Evolutionary conservation across 2,113 vertebrate species (phyloP).

Genomic region (Lamprologus tigripictilis): DNA sequence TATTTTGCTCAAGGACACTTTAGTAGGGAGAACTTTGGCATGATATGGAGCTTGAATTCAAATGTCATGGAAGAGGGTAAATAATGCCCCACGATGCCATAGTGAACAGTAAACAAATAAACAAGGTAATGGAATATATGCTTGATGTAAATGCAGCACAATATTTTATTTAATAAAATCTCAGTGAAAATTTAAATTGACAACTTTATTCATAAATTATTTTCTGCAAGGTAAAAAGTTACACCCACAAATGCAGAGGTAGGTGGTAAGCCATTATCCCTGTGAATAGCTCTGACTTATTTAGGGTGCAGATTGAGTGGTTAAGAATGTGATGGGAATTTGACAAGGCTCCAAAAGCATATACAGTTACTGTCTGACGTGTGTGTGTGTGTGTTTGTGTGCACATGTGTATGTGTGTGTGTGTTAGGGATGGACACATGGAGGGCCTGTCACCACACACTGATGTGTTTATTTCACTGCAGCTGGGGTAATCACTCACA

Average conservation of each 20-base stretch:
- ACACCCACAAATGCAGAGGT: background rate
- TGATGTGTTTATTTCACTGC: constrained; percentile 67
- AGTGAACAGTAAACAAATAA: background rate
- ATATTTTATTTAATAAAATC: background rate
- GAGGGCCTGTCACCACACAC: constrained; percentile 61
- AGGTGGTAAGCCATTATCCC: background rate
- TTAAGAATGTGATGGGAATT: constrained; percentile 55
- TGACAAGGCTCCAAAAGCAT: constrained; percentile 43
- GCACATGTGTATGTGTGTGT: background rate
- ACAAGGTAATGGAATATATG: background rate
- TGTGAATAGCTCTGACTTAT: constrained; percentile 8
- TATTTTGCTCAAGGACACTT: background rate
- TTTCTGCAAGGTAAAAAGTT: background rate
- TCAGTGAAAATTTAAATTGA: background rate
- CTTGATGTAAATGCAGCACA: background rate
- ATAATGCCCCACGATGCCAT: background rate
- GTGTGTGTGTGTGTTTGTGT: background rate
- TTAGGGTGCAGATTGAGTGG: constrained; percentile 38
- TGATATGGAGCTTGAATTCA: background rate
- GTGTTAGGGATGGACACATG: constrained; percentile 1
- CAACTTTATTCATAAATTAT: background rate
- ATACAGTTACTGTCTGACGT: constrained; percentile 44
- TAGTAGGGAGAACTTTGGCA: background rate
- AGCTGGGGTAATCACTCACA: constrained; percentile 66
- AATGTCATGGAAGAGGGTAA: background rate